Evolutionary conservation across 1,140 invertebrate genomes (phyloP).

Genomic region (Vanessa atalanta): DNA sequence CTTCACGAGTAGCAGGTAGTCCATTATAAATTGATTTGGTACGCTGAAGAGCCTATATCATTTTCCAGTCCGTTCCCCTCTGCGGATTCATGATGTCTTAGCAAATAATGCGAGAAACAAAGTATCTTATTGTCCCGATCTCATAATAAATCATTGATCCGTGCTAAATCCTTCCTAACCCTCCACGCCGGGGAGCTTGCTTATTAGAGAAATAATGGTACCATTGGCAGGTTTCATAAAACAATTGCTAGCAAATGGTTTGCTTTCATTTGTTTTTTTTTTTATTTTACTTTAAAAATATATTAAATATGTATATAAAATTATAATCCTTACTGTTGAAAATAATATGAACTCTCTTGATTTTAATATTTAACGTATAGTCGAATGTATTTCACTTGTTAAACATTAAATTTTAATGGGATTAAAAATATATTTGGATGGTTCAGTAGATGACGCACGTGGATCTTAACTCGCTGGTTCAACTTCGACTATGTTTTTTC

Average conservation of each 20-base stretch:
- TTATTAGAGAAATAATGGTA: conserved; percentile 32
- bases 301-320: neutral
- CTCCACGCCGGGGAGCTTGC: conserved; percentile 21
- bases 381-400: too few relatives aligned
- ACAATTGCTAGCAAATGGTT: conserved; percentile 14
- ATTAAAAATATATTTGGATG: too few relatives aligned
- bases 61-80: conserved; percentile 33
- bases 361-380: too few relatives aligned
- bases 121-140: conserved; percentile 56
- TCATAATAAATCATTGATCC: conserved; percentile 70
- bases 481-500: too few relatives aligned
- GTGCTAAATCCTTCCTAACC: conserved; percentile 40
- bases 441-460: too few relatives aligned
- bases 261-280: neutral
- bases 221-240: conserved; percentile 27
- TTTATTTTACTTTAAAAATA: neutral
- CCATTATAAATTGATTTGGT: conserved; percentile 1
- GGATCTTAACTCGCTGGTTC: too few relatives aligned
- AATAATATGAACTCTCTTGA: too few relatives aligned
- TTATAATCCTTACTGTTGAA: too few relatives aligned
- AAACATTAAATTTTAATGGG: too few relatives aligned
- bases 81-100: conserved; percentile 56
- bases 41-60: neutral
- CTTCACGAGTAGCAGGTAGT: neutral
- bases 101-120: conserved; percentile 65